Evolutionary conservation across 2,888 invertebrate genomes (phyloP), one percentile per base, ranked within the genome.

Genomic region (Agrochola macilenta): DNA sequence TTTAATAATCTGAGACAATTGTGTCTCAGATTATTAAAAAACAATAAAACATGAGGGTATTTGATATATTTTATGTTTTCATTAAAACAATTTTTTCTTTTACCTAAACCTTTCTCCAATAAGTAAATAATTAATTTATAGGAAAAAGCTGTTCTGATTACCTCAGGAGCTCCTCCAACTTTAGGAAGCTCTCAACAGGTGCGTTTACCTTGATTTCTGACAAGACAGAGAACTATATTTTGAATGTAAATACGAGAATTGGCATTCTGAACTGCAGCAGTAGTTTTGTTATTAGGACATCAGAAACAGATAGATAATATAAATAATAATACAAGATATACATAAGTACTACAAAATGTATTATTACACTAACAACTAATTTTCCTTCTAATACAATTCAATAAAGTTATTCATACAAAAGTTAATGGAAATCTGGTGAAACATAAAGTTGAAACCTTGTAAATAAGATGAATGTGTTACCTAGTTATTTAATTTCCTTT

Each of bases 121-220:
- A 26, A n/a, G 5, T n/a, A 26, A 58, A 26, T 12, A 58, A 58
- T 58, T 26, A 26, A 58, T 58, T 58, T 58, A 58, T 58, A 58
- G 57, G 26, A n/a, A 58, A 58, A 58, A 58, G 64, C 43, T 0
- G 64, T 43, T 64, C n/a, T 43, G 43, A n/a, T 64, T n/a, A 64
- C 43, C 7, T 64, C 64, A n/a, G 43, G 23, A 64, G 64, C 39
- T n/a, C 39, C 43, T 35, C 43, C 64, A 43, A n/a, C 64, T n/a
- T 64, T 64, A 43, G 39, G 43, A 64, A n/a, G n/a, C 43, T 43
- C n/a, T 64, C 64, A 43, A 17, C 64, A 64, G 57, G 57, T 58
- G 57, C 57, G 57, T 58, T 58, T 58, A 58, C n/a, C 57, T 12
- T n/a, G n/a, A n/a, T 7, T 58, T 57, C 26, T 26, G 57, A 26